Conservation (phyloP, 2,888 invertebrate species). For the Cosmia trapezina region DNA sequence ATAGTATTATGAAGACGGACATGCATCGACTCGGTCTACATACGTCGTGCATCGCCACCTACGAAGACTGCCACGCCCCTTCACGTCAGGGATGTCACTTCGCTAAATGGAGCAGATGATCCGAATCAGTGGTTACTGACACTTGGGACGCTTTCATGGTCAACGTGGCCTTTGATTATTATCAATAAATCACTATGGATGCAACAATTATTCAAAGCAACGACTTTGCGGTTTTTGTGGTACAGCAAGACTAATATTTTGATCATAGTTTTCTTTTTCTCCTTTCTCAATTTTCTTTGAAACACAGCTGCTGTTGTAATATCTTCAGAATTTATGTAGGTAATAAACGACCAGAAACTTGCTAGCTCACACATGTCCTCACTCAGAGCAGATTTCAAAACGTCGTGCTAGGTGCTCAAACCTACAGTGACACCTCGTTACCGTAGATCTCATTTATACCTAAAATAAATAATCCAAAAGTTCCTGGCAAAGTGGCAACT, state of each 20-base stretch:
- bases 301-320: not conserved
- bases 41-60: constrained; percentile 62
- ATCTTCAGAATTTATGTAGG: not conserved
- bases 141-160: constrained; percentile 13
- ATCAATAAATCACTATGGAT: not conserved
- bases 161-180: not conserved
- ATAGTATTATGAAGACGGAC: constrained; percentile 55
- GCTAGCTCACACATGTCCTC: not conserved
- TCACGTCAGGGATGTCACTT: constrained; percentile 54
- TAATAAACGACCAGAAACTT: not conserved
- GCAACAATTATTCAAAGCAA: not conserved
- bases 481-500: not conserved
- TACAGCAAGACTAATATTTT: not conserved
- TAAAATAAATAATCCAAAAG: not conserved
- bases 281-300: not conserved
- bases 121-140: constrained; percentile 1
- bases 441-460: not conserved
- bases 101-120: constrained; percentile 35
- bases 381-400: not conserved
- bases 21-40: constrained; percentile 54
- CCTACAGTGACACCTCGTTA: not conserved
- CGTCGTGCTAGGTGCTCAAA: not conserved
- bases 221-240: not conserved
- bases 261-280: not conserved
- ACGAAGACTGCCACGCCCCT: constrained; percentile 59